Evolutionary conservation across 2,888 invertebrate genomes (phyloP).

Genomic region (Matsumyia berberina): DNA sequence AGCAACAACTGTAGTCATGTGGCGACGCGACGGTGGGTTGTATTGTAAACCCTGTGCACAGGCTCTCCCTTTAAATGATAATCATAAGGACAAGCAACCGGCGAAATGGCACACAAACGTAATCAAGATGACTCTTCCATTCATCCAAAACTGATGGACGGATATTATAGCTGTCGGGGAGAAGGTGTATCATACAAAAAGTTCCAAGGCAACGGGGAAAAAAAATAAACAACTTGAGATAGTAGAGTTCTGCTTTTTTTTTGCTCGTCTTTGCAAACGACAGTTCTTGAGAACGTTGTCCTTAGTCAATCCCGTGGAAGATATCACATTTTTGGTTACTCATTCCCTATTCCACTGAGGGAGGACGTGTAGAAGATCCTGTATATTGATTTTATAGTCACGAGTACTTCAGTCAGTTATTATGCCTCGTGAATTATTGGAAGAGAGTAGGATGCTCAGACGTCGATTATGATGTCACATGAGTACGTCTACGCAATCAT

Average conservation of each 20-base stretch:
- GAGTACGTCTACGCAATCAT: no score
- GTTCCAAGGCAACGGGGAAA: neutral
- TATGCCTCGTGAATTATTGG: constrained; percentile 45
- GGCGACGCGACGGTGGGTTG: neutral
- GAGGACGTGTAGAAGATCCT: constrained; percentile 19
- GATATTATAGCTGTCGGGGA: neutral
- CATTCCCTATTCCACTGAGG: neutral
- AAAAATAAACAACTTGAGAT: constrained; percentile 7
- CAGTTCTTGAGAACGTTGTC: constrained; percentile 9
- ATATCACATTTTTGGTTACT: constrained; percentile 31
- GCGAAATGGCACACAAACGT: constrained; percentile 22
- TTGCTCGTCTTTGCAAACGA: neutral
- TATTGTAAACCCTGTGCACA: constrained; percentile 14
- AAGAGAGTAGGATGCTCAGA: constrained; percentile 30
- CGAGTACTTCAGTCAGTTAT: constrained; percentile 25
- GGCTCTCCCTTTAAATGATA: constrained; percentile 3
- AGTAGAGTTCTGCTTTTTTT: neutral
- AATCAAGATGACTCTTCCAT: constrained; percentile 59
- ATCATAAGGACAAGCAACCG: constrained; percentile 35
- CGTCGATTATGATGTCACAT: constrained; percentile 31
- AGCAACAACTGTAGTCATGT: constrained; percentile 29
- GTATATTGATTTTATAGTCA: constrained; percentile 59
- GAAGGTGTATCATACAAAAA: neutral
- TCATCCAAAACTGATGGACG: constrained; percentile 43
- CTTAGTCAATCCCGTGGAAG: constrained; percentile 24